Evolutionary conservation across 2,888 invertebrate species (phyloP).

Genomic region (Dicroscelio sp.): DNA sequence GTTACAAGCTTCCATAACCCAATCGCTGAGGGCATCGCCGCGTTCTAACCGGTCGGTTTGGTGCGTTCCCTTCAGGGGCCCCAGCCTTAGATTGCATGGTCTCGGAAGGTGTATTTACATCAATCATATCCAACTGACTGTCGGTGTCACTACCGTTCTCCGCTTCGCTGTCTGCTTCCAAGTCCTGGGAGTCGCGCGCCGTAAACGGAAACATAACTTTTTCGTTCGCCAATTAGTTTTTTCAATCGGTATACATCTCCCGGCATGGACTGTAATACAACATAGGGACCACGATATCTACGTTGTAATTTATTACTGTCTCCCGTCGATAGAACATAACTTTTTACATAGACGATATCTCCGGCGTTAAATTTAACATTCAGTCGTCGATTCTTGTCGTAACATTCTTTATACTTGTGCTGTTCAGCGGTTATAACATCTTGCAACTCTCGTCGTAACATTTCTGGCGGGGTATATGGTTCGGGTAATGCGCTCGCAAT

Average conservation of each 20-base stretch:
- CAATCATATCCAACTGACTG: too few species aligned
- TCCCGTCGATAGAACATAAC: slow-evolving; percentile 11
- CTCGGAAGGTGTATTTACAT: too few species aligned
- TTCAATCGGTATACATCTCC: not conserved
- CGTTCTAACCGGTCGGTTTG: too few species aligned
- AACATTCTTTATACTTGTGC: not conserved
- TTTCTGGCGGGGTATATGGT: not conserved
- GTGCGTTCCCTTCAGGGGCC: too few species aligned
- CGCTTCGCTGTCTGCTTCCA: too few species aligned
- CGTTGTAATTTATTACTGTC: slow-evolving; percentile 80
- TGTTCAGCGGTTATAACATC: too few species aligned
- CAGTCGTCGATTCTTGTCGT: not conserved
- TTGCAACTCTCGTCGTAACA: slow-evolving; percentile 52
- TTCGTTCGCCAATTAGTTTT: not conserved
- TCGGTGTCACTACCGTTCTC: too few species aligned
- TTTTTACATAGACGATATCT: not conserved
- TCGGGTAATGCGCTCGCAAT: not conserved
- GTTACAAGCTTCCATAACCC: too few species aligned
- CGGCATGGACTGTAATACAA: not conserved
- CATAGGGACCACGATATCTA: slow-evolving; percentile 46
- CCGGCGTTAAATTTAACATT: slow-evolving; percentile 26
- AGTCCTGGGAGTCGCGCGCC: too few species aligned
- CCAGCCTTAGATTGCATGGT: too few species aligned
- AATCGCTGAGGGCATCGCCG: too few species aligned
- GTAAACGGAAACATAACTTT: not conserved